Evolutionary conservation across 2,888 invertebrate species (phyloP).

Genomic region (Bellardia pandia): DNA sequence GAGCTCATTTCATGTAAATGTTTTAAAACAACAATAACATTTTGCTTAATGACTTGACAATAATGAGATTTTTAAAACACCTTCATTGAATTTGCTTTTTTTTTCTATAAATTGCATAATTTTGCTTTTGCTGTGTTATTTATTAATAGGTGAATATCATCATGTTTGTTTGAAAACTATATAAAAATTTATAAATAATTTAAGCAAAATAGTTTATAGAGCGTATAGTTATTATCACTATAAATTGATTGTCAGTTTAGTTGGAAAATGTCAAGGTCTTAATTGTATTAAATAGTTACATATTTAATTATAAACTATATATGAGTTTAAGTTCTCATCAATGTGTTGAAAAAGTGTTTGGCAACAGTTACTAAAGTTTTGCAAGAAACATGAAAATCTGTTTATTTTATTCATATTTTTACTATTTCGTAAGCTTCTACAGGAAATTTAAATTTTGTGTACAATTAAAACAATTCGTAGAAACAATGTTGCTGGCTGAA

Average conservation of each 20-base stretch:
- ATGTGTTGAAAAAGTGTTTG: no score
- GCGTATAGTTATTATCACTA: neutral
- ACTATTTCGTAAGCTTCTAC: no score
- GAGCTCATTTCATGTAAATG: slow-evolving; percentile 17
- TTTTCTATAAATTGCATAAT: slow-evolving; percentile 7
- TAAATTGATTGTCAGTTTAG: neutral
- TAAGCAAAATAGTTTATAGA: neutral
- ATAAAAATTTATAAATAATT: neutral
- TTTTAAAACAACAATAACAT: neutral
- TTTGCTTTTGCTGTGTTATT: slow-evolving; percentile 1
- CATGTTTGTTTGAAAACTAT: neutral
- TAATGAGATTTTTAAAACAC: slow-evolving; percentile 59
- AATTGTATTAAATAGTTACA: neutral
- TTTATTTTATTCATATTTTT: no score
- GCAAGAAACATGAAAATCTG: no score
- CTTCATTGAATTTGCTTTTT: slow-evolving; percentile 11
- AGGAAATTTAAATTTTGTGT: no score
- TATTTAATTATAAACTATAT: no score
- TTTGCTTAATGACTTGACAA: slow-evolving; percentile 61
- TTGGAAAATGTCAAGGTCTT: neutral
- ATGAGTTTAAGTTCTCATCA: no score
- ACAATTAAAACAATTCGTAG: no score
- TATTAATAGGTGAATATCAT: neutral
- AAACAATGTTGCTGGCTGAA: no score
- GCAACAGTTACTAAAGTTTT: no score